Evolutionary conservation across 2,797 vertebrate genomes (phyloP).

Genomic region (Galagoides demidoff): DNA sequence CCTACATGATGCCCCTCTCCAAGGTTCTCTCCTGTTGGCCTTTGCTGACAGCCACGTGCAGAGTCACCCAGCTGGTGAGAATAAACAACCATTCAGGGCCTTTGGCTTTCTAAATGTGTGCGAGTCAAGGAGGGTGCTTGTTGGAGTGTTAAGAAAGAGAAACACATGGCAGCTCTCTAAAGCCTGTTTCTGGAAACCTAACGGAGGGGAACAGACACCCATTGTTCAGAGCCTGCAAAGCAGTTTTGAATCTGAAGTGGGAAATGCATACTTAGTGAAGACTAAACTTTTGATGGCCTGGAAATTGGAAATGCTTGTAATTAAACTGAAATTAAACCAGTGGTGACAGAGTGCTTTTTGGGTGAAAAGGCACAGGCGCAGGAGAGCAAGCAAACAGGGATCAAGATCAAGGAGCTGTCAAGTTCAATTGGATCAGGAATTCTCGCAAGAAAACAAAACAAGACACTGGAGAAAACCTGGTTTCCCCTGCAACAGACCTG

Average conservation of each 20-base stretch:
- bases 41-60: slow-evolving; percentile 66
- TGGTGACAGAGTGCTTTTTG: not conserved
- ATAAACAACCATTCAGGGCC: slow-evolving; percentile 84
- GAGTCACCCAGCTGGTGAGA: slow-evolving; percentile 78
- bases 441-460: slow-evolving; percentile 72
- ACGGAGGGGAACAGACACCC: slow-evolving; percentile 86
- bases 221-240: slow-evolving; percentile 84
- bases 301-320: slow-evolving; percentile 77
- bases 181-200: slow-evolving; percentile 88
- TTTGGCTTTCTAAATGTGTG: slow-evolving; percentile 78
- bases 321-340: slow-evolving; percentile 77
- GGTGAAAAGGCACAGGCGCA: not conserved
- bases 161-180: slow-evolving; percentile 87
- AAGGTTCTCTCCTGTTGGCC: slow-evolving; percentile 70
- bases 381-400: slow-evolving; percentile 21
- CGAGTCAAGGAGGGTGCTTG: slow-evolving; percentile 86
- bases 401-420: slow-evolving; percentile 41
- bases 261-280: slow-evolving; percentile 73
- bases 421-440: slow-evolving; percentile 3
- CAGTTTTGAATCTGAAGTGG: slow-evolving; percentile 76
- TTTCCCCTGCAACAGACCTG: not conserved
- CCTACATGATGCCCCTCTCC: slow-evolving; percentile 60
- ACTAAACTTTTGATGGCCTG: slow-evolving; percentile 72
- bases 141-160: slow-evolving; percentile 87
- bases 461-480: slow-evolving; percentile 20